Base-by-base conservation (phyloP, 2,113 vertebrate genomes). In the Siniperca knerii region DNA sequence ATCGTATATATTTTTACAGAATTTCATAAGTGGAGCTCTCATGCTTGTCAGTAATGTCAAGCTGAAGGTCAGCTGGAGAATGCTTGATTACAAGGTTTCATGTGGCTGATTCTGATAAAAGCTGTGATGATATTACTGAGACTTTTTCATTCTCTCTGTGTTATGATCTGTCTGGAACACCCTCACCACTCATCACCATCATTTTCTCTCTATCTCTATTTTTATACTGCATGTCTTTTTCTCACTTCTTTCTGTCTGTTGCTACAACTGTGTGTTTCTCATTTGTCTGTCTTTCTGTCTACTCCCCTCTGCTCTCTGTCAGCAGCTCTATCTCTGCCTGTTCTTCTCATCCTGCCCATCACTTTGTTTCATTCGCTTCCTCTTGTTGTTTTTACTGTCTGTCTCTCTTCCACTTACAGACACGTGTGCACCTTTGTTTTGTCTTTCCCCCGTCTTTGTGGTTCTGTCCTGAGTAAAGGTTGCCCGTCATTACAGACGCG, bases 401-500 rank as follows among this genome's bases (percentile, higher is more conserved):
- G 0, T 77, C 65, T 86, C 35, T 77, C 2, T 40, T 48, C 13
- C 37, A 25, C 1, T 20, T 77, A 69, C 13, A 68, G 33, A 57
- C 25, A 82, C n/a, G 40, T 23, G 20, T 61, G 12, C 52, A 42
- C 25, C 62, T 80, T 69, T 33, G 1, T 25, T 55, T 50, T 50
- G 40, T 64, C 52, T 75, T 73, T 74, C 29, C n/a, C 55, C 65
- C 1, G 4, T 52, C 40, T 75, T 57, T 55, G 68, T 20, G 62
- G 46, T 46, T 35, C 69, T 86, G 74, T 50, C 74, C 18, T 25
- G n/a, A 83, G 48, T 83, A 92, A 93, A 93, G 90, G 86, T 92
- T 84, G 83, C 75, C 66, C 88, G 91, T 87, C 87, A 85, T 84
- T 79, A 79, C 60, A 55, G 85, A 90, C 29, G 18, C 58, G 82